Evolutionary conservation across 2,113 vertebrate genomes (phyloP).

Genomic region (Microcebus ravelobensis): DNA sequence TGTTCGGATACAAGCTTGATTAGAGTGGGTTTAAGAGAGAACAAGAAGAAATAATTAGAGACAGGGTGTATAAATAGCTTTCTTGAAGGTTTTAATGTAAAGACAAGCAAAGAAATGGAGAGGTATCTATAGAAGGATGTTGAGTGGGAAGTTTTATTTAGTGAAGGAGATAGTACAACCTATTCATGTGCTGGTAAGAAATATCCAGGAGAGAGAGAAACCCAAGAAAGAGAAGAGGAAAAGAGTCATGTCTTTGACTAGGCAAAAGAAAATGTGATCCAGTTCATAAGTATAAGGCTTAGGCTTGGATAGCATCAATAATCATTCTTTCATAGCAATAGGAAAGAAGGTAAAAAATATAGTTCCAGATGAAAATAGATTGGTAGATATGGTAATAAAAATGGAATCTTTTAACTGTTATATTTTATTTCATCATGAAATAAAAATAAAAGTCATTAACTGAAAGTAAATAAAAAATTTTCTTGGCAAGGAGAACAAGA

Average conservation of each 20-base stretch:
- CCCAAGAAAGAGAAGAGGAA: neutral
- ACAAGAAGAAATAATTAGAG: neutral
- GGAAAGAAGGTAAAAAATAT: neutral
- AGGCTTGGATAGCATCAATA: neutral
- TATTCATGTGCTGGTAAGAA: neutral
- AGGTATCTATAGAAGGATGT: neutral
- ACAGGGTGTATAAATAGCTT: neutral
- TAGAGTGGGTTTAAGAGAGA: neutral
- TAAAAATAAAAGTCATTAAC: constrained; percentile 10
- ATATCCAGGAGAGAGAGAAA: neutral
- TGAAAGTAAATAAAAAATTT: constrained; percentile 31
- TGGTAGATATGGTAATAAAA: neutral
- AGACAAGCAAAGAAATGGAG: neutral
- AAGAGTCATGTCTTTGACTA: neutral
- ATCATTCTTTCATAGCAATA: neutral
- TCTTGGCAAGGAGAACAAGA: no score
- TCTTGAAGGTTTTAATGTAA: neutral
- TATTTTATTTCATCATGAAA: constrained; percentile 49
- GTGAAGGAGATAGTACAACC: neutral
- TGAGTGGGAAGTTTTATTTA: neutral
- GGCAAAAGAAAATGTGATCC: neutral
- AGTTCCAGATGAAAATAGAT: neutral
- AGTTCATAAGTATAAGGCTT: neutral
- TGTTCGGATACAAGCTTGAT: neutral
- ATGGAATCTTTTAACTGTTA: neutral